Conservation (phyloP, 2,797 vertebrate genomes). For the Meda fulgida region DNA sequence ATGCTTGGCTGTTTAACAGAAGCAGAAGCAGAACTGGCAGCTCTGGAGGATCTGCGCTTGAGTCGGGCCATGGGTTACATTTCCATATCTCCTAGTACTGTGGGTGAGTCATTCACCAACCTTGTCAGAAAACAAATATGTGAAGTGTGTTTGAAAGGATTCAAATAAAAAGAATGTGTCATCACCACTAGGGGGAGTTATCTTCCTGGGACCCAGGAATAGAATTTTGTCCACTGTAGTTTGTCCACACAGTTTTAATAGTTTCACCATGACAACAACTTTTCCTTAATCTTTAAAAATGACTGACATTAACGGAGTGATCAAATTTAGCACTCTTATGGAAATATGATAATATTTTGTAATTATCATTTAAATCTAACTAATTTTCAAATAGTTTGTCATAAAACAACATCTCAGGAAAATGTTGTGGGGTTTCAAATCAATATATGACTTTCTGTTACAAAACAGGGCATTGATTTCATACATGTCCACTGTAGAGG, state of each 20-base stretch:
- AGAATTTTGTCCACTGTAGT: too few relatives aligned
- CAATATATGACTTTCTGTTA: too few relatives aligned
- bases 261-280: not conserved
- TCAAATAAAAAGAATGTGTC: not conserved
- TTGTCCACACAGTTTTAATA: too few relatives aligned
- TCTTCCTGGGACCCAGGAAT: too few relatives aligned
- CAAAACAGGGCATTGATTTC: too few relatives aligned
- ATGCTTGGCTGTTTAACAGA: constrained; percentile 62
- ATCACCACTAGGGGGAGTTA: constrained; percentile 36
- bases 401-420: too few relatives aligned
- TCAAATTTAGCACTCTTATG: too few relatives aligned
- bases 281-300: not conserved
- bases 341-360: too few relatives aligned
- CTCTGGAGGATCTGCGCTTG: constrained; percentile 72
- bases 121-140: not conserved
- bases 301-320: not conserved
- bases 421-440: too few relatives aligned
- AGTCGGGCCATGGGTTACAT: constrained; percentile 72
- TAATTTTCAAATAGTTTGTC: too few relatives aligned
- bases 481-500: too few relatives aligned
- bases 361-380: too few relatives aligned
- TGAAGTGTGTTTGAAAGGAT: not conserved
- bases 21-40: constrained; percentile 74
- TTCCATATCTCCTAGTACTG: constrained; percentile 73
- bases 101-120: constrained; percentile 66